Conservation (phyloP, 2,888 invertebrate genomes). For the Ellobium chinense region DNA sequence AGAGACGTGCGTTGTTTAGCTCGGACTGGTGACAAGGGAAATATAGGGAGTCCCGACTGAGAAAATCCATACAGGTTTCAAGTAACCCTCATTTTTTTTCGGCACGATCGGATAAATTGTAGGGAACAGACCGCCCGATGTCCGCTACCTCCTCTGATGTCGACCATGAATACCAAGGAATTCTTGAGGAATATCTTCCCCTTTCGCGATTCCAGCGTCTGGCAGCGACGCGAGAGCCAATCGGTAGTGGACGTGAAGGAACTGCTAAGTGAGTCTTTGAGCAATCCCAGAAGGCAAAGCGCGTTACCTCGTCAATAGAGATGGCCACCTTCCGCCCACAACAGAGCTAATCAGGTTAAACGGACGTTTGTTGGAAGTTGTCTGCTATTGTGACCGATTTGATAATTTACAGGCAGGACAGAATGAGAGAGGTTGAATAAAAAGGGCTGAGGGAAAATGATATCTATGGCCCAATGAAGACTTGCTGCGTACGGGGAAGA, state of each 20-base stretch:
- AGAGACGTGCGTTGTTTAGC: constrained; percentile 14
- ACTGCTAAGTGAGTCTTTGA: constrained; percentile 8
- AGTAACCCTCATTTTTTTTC: constrained; percentile 29
- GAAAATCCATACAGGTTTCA: not conserved
- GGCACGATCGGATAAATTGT: constrained; percentile 33
- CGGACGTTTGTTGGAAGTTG: not conserved
- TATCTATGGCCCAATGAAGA: too few relatives aligned
- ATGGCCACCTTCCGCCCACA: constrained; percentile 1
- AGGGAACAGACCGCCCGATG: constrained; percentile 40
- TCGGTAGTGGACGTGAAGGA: not conserved
- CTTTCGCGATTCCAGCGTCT: not conserved
- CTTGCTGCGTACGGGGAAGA: too few relatives aligned
- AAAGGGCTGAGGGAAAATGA: too few relatives aligned
- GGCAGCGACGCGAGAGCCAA: not conserved
- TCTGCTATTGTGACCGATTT: not conserved
- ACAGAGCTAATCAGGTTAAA: not conserved
- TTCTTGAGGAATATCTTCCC: not conserved
- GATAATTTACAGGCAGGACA: not conserved
- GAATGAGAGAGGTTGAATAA: too few relatives aligned
- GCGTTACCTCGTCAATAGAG: not conserved
- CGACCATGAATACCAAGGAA: not conserved
- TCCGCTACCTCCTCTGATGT: constrained; percentile 7
- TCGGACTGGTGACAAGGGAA: not conserved
- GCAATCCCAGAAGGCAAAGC: constrained; percentile 3
- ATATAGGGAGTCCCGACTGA: not conserved